Conservation (phyloP, 2,797 vertebrate species). For the Holocentrus rufus region DNA sequence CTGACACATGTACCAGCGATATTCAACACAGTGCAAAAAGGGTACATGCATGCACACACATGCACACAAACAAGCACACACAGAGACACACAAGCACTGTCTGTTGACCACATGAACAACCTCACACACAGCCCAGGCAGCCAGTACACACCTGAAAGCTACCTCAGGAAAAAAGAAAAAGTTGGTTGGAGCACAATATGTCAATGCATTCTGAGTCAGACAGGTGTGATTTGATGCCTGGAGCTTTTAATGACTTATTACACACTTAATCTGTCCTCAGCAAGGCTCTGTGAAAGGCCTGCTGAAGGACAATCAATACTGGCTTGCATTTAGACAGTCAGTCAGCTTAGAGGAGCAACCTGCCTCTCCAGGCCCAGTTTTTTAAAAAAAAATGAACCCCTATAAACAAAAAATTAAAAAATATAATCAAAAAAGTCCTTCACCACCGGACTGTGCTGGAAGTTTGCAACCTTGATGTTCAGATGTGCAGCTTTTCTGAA, state of each 20-base stretch:
- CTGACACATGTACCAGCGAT: conserved; percentile 66
- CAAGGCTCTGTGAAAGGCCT: conserved; percentile 70
- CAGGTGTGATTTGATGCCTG: conserved; percentile 72
- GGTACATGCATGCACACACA: conserved; percentile 23
- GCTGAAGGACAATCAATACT: conserved; percentile 77
- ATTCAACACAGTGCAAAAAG: conserved; percentile 57
- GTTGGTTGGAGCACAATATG: conserved; percentile 62
- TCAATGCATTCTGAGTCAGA: conserved; percentile 73
- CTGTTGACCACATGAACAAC: neutral
- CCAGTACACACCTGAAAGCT: conserved; percentile 60
- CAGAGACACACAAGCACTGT: conserved; percentile 4
- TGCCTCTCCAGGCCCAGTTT: conserved; percentile 58
- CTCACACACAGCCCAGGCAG: conserved; percentile 30
- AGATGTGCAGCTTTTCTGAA: conserved; percentile 15
- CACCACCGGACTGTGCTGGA: neutral
- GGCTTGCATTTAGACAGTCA: conserved; percentile 66
- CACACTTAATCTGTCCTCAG: conserved; percentile 79
- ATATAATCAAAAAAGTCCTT: conserved; percentile 54
- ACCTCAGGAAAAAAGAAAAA: conserved; percentile 50
- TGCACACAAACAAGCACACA: conserved; percentile 14
- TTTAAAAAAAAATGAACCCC: conserved; percentile 60
- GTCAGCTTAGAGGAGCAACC: conserved; percentile 69
- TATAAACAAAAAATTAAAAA: conserved; percentile 62
- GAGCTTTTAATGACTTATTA: conserved; percentile 77
- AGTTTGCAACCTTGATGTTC: neutral